Conservation (phyloP, 1,140 invertebrate genomes). For the Heliconius melpomene region DNA sequence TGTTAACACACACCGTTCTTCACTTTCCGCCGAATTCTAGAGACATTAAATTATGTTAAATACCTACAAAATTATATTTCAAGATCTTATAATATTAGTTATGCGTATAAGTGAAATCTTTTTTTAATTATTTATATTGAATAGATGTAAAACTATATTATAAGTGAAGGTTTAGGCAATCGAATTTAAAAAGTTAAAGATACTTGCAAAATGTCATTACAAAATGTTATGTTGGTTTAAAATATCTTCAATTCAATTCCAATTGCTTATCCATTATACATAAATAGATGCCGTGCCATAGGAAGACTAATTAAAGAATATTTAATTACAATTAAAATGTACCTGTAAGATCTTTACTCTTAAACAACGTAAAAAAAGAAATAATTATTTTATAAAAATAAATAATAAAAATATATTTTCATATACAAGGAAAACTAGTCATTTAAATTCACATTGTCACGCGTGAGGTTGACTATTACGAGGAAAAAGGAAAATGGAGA, state of each 20-base stretch:
- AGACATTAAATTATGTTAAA: too few relatives aligned
- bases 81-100: too few relatives aligned
- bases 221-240: too few relatives aligned
- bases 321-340: background rate
- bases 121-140: too few relatives aligned
- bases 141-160: too few relatives aligned
- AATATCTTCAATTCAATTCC: too few relatives aligned
- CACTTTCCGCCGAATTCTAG: too few relatives aligned
- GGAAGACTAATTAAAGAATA: background rate
- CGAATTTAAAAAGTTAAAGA: too few relatives aligned
- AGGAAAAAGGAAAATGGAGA: background rate
- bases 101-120: background rate
- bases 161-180: too few relatives aligned
- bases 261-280: background rate
- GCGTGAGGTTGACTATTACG: background rate
- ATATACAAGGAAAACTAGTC: background rate
- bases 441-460: background rate
- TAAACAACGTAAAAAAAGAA: background rate
- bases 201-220: too few relatives aligned
- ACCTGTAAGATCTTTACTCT: background rate
- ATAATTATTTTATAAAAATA: background rate
- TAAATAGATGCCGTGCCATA: background rate
- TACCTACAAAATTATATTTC: too few relatives aligned
- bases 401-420: background rate
- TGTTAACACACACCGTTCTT: too few relatives aligned